Evolutionary conservation across 2,888 invertebrate genomes (phyloP).

Genomic region (Ectropis crepuscularia): DNA sequence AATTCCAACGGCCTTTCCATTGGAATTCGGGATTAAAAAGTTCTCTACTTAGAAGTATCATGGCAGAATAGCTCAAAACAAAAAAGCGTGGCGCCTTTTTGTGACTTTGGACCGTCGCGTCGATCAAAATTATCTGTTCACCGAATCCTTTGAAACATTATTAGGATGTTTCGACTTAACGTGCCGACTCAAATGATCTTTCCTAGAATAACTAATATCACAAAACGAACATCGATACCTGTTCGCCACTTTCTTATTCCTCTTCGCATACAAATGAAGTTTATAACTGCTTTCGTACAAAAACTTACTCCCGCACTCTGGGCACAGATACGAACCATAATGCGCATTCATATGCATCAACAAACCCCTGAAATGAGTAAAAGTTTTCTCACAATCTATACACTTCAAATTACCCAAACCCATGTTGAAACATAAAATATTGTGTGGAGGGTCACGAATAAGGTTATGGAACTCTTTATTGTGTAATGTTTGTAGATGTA

Average conservation of each 20-base stretch:
- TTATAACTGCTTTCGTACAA: background rate
- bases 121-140: too few relatives aligned
- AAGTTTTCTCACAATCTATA: background rate
- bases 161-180: background rate
- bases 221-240: background rate
- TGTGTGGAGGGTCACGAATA: constrained; percentile 1
- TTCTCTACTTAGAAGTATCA: too few relatives aligned
- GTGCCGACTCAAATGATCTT: background rate
- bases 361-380: background rate
- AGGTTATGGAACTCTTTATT: background rate
- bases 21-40: too few relatives aligned
- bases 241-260: background rate
- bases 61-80: too few relatives aligned
- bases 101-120: too few relatives aligned
- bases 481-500: background rate
- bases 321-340: constrained; percentile 2
- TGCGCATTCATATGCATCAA: constrained; percentile 6
- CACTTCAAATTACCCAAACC: background rate
- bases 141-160: background rate
- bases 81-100: too few relatives aligned
- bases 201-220: background rate
- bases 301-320: constrained; percentile 1
- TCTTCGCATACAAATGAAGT: background rate
- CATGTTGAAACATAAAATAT: constrained; percentile 2
- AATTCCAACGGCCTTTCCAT: too few relatives aligned